phyloP scores from a whole-genome alignment of 2,888 invertebrate species.

The Allolobophora icterica region DNA sequence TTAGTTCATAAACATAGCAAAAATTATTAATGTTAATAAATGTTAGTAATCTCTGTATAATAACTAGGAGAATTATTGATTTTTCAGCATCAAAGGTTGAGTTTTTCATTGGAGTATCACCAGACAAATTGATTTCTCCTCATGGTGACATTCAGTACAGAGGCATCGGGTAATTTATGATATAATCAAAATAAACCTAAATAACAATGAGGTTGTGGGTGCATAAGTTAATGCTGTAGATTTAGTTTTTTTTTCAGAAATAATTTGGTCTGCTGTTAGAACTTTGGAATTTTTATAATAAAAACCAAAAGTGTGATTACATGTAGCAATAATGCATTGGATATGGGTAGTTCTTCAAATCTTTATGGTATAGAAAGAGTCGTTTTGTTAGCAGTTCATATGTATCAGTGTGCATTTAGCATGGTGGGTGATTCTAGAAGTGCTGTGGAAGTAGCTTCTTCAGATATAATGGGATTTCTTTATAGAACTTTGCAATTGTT shows the following conservation, averaged over 20 bases:
- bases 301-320: too few species aligned
- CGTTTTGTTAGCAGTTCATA: too few species aligned
- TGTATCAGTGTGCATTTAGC: not conserved
- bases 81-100: constrained; percentile 22
- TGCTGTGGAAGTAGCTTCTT: not conserved
- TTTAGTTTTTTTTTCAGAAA: not conserved
- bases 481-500: too few species aligned
- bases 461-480: not conserved
- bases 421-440: too few species aligned
- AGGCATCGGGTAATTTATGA: not conserved
- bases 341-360: too few species aligned
- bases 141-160: not conserved
- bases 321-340: too few species aligned
- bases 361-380: too few species aligned
- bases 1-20: not conserved
- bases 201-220: not conserved
- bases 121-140: not conserved
- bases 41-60: not conserved
- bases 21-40: not conserved
- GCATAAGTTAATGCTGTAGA: not conserved
- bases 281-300: too few species aligned
- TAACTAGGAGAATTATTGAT: constrained; percentile 5
- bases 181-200: not conserved
- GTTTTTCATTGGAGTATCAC: not conserved
- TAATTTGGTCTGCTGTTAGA: too few species aligned